Conservation (phyloP, 2,113 vertebrate genomes). For the Megaceryle torquata region DNA sequence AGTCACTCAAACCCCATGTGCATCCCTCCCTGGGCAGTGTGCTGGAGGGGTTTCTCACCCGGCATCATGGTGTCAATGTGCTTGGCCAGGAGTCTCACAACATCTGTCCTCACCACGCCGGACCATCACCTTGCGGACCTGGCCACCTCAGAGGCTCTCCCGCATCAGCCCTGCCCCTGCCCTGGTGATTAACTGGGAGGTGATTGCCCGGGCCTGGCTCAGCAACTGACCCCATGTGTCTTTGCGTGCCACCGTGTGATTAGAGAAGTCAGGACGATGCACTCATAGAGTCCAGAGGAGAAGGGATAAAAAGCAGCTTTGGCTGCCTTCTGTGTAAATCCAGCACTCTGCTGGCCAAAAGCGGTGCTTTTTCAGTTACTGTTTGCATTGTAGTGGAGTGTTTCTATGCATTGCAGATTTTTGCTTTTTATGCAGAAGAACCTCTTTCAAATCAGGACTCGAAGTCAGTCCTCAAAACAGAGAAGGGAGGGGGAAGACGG, state of each 20-base stretch:
- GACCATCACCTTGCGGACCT: background rate
- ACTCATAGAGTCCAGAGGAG: background rate
- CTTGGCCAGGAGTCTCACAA: background rate
- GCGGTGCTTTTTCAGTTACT: background rate
- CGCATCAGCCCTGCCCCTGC: background rate
- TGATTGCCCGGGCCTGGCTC: background rate
- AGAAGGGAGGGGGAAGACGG: background rate
- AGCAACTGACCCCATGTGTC: background rate
- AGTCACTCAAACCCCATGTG: rapidly evolving
- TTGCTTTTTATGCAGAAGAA: background rate
- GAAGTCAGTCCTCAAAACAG: background rate
- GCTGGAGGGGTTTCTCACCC: background rate
- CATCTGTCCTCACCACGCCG: rapidly evolving
- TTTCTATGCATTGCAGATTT: background rate
- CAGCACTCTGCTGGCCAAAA: background rate
- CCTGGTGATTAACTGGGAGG: rapidly evolving
- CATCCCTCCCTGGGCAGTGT: background rate
- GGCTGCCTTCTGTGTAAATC: background rate
- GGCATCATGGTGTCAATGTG: rapidly evolving
- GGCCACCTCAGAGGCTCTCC: background rate
- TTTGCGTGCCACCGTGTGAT: background rate
- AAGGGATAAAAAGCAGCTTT: background rate
- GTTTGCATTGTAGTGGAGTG: background rate
- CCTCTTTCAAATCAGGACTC: background rate
- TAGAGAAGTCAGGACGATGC: background rate